These are phyloP conservation scores for Eurystomus glaucurus DNA, from an alignment of 2,797 vertebrate genomes.

Conservation along the genomic window DNA sequence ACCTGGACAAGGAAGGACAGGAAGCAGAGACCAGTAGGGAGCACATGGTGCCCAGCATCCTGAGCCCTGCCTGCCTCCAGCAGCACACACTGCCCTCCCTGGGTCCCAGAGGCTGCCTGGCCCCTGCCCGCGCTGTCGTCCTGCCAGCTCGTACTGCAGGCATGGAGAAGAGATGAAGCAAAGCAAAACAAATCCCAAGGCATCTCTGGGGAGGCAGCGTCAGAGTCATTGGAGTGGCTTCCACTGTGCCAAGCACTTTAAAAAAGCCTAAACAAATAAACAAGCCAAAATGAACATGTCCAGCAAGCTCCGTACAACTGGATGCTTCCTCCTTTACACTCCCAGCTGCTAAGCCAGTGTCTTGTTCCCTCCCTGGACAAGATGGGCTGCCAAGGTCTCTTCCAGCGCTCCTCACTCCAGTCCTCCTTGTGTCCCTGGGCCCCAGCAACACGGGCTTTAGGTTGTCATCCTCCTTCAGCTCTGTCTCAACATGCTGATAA, in stretches of 20 bases:
- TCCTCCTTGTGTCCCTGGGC: background rate
- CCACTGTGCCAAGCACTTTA: background rate
- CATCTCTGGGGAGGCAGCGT: background rate
- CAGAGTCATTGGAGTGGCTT: background rate
- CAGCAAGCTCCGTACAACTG: background rate
- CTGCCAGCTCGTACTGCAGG: background rate
- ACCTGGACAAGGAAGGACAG: background rate
- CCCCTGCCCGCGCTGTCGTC: background rate
- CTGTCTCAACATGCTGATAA: background rate
- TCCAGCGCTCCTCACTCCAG: fast-evolving
- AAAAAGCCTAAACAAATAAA: background rate
- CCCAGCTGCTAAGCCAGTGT: background rate
- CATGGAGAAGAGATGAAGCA: background rate
- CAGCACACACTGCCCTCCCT: background rate
- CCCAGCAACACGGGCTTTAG: background rate
- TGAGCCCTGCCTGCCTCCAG: background rate
- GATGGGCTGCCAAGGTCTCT: background rate
- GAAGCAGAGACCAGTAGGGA: background rate
- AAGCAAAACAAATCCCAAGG: background rate
- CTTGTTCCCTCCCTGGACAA: background rate
- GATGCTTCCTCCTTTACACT: background rate
- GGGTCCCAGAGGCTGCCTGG: background rate
- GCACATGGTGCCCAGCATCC: background rate
- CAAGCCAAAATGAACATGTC: slow-evolving; percentile 32
- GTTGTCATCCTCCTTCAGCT: background rate